These are phyloP conservation scores for Bombus balteatus DNA, from an alignment of 1,140 invertebrate genomes.

Conservation along the genomic window DNA sequence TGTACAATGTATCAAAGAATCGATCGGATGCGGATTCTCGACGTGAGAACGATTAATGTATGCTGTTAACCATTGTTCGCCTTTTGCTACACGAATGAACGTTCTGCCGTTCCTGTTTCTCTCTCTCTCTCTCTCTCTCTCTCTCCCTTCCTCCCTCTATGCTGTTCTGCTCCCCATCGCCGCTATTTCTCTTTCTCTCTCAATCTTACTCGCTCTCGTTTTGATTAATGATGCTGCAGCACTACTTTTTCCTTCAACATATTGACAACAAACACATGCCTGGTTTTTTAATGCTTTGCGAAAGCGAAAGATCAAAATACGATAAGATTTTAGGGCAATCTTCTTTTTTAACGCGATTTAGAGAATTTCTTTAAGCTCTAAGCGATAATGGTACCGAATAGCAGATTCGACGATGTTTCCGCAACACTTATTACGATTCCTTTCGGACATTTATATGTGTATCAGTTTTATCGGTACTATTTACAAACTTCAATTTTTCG, in stretches of 20 bases:
- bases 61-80: conserved; percentile 22
- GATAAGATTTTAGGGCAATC: conserved; percentile 34
- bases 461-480: not conserved
- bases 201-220: not conserved
- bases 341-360: conserved; percentile 1
- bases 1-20: conserved; percentile 49
- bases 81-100: conserved; percentile 60
- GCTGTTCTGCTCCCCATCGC: not conserved
- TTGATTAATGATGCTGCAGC: conserved; percentile 7
- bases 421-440: not conserved
- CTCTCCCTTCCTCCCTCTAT: not conserved
- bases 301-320: conserved; percentile 32
- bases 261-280: conserved; percentile 12
- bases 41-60: conserved; percentile 29
- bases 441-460: not conserved
- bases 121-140: not conserved
- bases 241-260: not conserved
- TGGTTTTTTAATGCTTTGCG: not conserved
- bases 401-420: not conserved
- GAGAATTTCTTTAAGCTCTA: not conserved
- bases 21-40: conserved; percentile 59
- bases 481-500: not conserved
- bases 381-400: not conserved
- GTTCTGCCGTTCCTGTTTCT: conserved; percentile 7
- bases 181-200: not conserved